Evolutionary conservation across 2,888 invertebrate genomes (phyloP).

Genomic region (Eristalinus aeneus): DNA sequence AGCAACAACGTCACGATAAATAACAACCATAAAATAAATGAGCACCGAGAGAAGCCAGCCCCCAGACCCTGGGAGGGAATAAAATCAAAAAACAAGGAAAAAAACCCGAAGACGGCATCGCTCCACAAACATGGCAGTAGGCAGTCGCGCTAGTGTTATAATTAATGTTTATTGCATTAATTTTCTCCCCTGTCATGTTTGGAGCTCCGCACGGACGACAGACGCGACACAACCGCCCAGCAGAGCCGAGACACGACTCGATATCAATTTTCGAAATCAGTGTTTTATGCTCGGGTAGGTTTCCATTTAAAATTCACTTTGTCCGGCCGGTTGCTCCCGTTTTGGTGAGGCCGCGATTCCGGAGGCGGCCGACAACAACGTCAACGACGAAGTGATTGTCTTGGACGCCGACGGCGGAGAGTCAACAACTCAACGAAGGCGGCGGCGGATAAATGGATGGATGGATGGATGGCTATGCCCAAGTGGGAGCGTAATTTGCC

Average conservation of each 20-base stretch:
- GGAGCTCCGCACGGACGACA: constrained; percentile 3
- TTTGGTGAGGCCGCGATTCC: constrained; percentile 9
- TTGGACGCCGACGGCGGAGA: constrained; percentile 56
- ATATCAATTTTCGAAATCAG: constrained; percentile 71
- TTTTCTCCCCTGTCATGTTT: constrained; percentile 69
- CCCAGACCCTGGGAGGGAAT: constrained; percentile 5
- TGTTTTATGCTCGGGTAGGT: constrained; percentile 70
- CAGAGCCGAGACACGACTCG: constrained; percentile 56
- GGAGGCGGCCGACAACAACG: background rate
- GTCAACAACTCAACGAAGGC: constrained; percentile 42
- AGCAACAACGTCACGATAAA: constrained; percentile 64
- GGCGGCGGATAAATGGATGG: constrained; percentile 7
- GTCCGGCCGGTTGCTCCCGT: constrained; percentile 53
- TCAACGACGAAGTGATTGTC: background rate
- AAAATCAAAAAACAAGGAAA: constrained; percentile 23
- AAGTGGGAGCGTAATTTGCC: constrained; percentile 64
- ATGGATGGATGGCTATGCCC: background rate
- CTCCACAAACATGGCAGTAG: constrained; percentile 68
- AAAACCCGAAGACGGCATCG: constrained; percentile 10
- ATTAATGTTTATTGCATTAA: constrained; percentile 71
- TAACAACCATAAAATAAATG: constrained; percentile 70
- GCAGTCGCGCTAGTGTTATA: constrained; percentile 71
- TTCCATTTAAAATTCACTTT: constrained; percentile 71
- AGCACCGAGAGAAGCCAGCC: constrained; percentile 55
- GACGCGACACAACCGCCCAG: constrained; percentile 4